Percentiles rank a stretch among this genome's conserved stretches.
Conservation (phyloP, 2,888 invertebrate genomes). For the Athalia circularis region DNA sequence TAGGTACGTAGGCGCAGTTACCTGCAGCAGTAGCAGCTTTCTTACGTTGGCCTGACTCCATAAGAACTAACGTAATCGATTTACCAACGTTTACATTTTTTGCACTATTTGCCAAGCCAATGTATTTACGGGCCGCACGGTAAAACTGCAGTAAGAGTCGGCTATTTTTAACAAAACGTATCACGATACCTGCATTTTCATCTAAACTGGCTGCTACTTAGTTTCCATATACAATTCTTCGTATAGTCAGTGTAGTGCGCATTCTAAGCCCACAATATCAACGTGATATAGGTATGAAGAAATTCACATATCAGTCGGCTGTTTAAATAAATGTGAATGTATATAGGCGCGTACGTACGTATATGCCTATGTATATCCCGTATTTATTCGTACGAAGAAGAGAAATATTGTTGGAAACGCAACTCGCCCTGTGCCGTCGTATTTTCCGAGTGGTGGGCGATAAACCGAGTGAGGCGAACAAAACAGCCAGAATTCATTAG, state of each 20-base stretch:
- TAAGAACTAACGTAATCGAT: slow-evolving; percentile 30
- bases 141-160: neutral
- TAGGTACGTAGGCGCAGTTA: neutral
- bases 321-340: neutral
- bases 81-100: slow-evolving; percentile 13
- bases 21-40: neutral
- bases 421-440: slow-evolving; percentile 18
- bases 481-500: slow-evolving; percentile 48
- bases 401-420: slow-evolving; percentile 38
- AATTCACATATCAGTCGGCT: neutral
- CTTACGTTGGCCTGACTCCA: neutral
- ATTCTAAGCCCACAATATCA: neutral
- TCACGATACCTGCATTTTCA: slow-evolving; percentile 33
- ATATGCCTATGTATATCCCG: neutral
- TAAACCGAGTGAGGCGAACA: slow-evolving; percentile 44
- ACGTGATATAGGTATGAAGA: neutral
- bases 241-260: neutral
- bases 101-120: slow-evolving; percentile 14
- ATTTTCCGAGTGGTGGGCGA: slow-evolving; percentile 45
- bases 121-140: slow-evolving; percentile 14
- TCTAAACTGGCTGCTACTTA: slow-evolving; percentile 34
- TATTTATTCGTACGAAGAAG: slow-evolving; percentile 35
- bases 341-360: no score
- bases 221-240: neutral
- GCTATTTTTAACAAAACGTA: slow-evolving; percentile 14